Evolutionary conservation across 2,888 invertebrate species (phyloP).

Genomic region (Catocala fraxini): DNA sequence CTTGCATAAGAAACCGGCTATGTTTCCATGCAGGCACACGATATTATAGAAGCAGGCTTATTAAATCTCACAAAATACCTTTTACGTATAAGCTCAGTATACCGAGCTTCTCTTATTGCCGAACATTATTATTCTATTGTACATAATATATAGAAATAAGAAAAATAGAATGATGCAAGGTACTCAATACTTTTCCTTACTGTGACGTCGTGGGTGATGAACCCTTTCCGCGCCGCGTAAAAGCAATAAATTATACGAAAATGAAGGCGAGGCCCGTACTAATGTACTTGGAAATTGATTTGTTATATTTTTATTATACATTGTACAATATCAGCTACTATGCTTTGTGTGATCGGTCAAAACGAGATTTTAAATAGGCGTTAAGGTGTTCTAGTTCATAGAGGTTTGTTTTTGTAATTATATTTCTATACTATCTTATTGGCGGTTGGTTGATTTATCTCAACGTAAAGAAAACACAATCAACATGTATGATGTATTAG

Average conservation of each 20-base stretch:
- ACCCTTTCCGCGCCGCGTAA: constrained; percentile 57
- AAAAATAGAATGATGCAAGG: constrained; percentile 43
- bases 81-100: constrained; percentile 14
- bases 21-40: too few relatives aligned
- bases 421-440: too few relatives aligned
- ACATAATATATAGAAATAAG: constrained; percentile 33
- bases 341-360: too few relatives aligned
- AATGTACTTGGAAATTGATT: constrained; percentile 16
- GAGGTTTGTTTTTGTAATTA: too few relatives aligned
- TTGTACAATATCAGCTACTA: too few relatives aligned
- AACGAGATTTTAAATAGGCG: too few relatives aligned
- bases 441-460: too few relatives aligned
- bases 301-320: neutral
- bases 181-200: constrained; percentile 40
- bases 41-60: too few relatives aligned
- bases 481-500: too few relatives aligned
- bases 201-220: constrained; percentile 53
- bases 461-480: too few relatives aligned
- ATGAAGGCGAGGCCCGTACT: constrained; percentile 59
- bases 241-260: constrained; percentile 66
- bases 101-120: constrained; percentile 18
- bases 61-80: neutral
- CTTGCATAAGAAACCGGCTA: too few relatives aligned
- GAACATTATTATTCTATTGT: constrained; percentile 28
- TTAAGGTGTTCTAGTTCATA: too few relatives aligned